Evolutionary conservation across 1,140 invertebrate species (phyloP).

Genomic region (Carcinoscorpius rotundicauda): DNA sequence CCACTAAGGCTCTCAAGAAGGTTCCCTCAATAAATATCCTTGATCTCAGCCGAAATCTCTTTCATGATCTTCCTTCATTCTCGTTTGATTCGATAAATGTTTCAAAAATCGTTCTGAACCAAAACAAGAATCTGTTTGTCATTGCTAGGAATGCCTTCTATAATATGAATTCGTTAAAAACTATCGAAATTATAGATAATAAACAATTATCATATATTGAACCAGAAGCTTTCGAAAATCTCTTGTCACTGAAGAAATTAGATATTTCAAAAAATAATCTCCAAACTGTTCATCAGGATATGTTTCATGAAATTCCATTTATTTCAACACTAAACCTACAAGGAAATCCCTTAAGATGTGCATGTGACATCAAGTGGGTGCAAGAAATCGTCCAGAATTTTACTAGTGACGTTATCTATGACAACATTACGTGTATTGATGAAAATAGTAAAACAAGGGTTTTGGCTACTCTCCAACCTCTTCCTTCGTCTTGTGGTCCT

Average conservation of each 20-base stretch:
- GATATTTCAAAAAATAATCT: slow-evolving; percentile 6
- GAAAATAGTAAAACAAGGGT: not conserved
- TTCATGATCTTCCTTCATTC: not conserved
- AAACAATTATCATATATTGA: not conserved
- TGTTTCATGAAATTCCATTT: not conserved
- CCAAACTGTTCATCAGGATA: not conserved
- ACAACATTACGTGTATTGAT: not conserved
- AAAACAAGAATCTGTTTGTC: slow-evolving; percentile 1
- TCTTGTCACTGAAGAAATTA: not conserved
- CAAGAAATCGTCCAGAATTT: slow-evolving; percentile 1
- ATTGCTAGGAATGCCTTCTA: slow-evolving; percentile 3
- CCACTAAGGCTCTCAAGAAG: not conserved
- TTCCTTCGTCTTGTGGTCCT: slow-evolving; percentile 3
- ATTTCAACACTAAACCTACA: not conserved
- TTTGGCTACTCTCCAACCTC: not conserved
- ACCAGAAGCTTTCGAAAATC: not conserved
- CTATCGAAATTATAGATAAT: slow-evolving; percentile 1
- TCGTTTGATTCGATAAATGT: slow-evolving; percentile 5
- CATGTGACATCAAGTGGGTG: slow-evolving; percentile 3
- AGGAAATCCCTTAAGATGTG: slow-evolving; percentile 5
- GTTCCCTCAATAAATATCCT: not conserved
- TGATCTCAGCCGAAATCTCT: not conserved
- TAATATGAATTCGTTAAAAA: not conserved
- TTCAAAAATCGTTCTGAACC: not conserved
- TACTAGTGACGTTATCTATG: not conserved